A percentile compares a stretch with the other conserved stretches of the same genome.
Evolutionary conservation across 2,888 invertebrate species (phyloP).

Genomic region (Steinernema carpocapsae): DNA sequence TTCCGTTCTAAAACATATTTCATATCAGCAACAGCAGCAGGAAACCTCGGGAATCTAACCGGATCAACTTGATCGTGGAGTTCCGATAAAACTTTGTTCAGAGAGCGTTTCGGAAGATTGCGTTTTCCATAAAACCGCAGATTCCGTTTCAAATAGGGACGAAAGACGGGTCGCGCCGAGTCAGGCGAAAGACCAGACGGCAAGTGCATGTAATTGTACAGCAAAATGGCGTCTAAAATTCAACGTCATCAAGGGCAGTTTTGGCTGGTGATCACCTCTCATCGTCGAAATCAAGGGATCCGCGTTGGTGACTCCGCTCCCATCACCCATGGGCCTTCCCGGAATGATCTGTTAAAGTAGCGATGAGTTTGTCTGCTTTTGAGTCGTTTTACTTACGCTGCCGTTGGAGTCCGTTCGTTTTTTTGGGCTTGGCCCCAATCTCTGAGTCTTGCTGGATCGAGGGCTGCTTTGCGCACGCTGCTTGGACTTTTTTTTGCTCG

Average conservation of each 20-base stretch:
- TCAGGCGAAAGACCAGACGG: not conserved
- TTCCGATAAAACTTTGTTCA: not conserved
- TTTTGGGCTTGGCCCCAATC: too few species aligned
- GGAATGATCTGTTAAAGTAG: too few species aligned
- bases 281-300: not conserved
- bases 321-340: not conserved
- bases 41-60: not conserved
- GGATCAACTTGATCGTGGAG: not conserved
- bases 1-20: not conserved
- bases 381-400: too few species aligned
- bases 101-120: not conserved
- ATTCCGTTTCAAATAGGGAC: slow-evolving; percentile 8
- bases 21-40: not conserved
- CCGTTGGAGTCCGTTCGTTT: too few species aligned
- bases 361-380: too few species aligned
- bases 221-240: slow-evolving; percentile 1
- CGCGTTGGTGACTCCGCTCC: not conserved
- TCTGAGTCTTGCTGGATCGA: too few species aligned
- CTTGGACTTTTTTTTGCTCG: not conserved
- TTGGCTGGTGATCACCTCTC: not conserved
- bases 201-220: slow-evolving; percentile 8
- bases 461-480: not conserved
- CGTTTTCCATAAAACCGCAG: not conserved
- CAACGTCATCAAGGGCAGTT: not conserved
- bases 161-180: slow-evolving; percentile 1